A percentile compares a stretch with the other conserved stretches of the same genome.
Conservation (phyloP, 2,888 invertebrate species). For the Lithophane ornitopus region DNA sequence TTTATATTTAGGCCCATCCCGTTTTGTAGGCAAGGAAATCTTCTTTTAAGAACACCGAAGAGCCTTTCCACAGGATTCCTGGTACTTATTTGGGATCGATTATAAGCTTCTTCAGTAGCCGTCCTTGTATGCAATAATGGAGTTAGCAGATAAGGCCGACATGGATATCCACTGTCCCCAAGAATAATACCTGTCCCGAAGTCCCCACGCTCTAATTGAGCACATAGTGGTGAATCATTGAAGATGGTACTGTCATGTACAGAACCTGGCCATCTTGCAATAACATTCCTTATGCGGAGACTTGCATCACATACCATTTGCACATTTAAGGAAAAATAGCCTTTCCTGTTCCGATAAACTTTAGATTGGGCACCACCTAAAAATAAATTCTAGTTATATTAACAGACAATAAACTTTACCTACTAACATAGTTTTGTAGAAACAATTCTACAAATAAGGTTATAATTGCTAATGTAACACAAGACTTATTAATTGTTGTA, state of each 20-base stretch:
- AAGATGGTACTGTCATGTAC: conserved; percentile 13
- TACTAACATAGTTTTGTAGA: no score
- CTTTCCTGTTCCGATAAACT: conserved; percentile 1
- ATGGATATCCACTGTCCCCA: conserved; percentile 14
- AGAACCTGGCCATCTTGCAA: conserved; percentile 10
- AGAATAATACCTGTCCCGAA: conserved; percentile 7
- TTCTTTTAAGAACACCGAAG: conserved; percentile 3
- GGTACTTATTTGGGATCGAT: background rate
- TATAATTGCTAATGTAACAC: background rate
- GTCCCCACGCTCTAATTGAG: conserved; percentile 12
- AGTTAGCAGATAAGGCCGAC: background rate
- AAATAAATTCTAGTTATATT: conserved; percentile 3
- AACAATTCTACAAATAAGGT: no score
- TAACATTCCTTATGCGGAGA: conserved; percentile 2
- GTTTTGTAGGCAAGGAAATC: conserved; percentile 3
- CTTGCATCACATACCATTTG: conserved; percentile 10
- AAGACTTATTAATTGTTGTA: background rate
- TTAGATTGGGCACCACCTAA: background rate
- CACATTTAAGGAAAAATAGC: conserved; percentile 6
- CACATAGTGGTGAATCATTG: conserved; percentile 16
- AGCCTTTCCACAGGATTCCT: conserved; percentile 2
- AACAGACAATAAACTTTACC: no score
- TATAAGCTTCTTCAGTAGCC: conserved; percentile 4
- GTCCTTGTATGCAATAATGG: conserved; percentile 7
- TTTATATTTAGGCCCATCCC: background rate